A percentile compares a stretch with the other conserved stretches of the same genome.
These are phyloP conservation scores for Epinephelus moara DNA, from an alignment of 2,113 vertebrate species.

Conservation along the genomic window DNA sequence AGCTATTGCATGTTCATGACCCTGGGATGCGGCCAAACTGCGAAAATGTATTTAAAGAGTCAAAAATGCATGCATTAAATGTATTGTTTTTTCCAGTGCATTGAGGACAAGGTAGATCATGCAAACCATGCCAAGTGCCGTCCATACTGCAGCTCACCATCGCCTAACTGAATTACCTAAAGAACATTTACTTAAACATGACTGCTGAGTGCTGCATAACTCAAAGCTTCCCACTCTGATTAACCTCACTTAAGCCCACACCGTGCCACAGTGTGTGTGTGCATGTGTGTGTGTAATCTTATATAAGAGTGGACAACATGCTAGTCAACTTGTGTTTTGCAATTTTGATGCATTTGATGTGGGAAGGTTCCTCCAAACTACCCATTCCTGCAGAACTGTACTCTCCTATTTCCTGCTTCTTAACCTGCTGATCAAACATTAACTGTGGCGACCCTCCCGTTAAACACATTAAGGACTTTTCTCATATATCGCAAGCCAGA, in stretches of 20 bases:
- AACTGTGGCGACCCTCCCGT: background rate
- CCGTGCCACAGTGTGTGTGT: background rate
- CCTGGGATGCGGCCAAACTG: background rate
- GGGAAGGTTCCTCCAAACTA: background rate
- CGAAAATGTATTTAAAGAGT: no score
- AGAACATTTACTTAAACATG: slow-evolving; percentile 36
- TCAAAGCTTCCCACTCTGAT: slow-evolving; percentile 34
- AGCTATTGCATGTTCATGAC: background rate
- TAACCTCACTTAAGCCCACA: slow-evolving; percentile 9
- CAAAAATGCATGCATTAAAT: no score
- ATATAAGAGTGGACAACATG: background rate
- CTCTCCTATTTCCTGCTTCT: background rate
- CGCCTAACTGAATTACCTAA: background rate
- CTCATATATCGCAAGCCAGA: background rate
- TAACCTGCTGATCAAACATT: slow-evolving; percentile 35
- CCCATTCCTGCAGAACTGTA: background rate
- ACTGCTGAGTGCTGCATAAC: slow-evolving; percentile 4
- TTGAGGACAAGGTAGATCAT: background rate
- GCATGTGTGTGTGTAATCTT: background rate
- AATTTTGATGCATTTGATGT: background rate
- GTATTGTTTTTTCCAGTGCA: background rate
- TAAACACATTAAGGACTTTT: background rate
- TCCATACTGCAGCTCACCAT: slow-evolving; percentile 8
- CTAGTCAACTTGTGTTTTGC: background rate
- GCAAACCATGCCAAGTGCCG: background rate